Conservation (phyloP, 2,113 vertebrate species). For the Poecile atricapillus region DNA sequence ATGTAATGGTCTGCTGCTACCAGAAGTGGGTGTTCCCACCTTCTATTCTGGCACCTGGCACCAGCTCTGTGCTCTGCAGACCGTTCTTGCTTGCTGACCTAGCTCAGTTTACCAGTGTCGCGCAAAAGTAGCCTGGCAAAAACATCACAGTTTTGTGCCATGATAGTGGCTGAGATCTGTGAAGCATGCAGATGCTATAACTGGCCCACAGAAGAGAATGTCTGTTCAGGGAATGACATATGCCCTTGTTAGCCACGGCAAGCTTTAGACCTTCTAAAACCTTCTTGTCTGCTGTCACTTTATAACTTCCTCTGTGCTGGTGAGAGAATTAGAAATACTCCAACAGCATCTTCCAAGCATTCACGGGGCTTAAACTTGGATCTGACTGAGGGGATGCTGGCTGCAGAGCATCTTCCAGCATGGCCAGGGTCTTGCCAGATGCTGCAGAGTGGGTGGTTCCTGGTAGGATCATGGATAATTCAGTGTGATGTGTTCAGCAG, state of each 20-base stretch:
- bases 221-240: background rate
- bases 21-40: background rate
- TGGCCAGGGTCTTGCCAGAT: background rate
- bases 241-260: background rate
- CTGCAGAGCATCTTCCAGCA: background rate
- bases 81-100: background rate
- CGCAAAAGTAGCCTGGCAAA: background rate
- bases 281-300: background rate
- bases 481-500: background rate
- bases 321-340: background rate
- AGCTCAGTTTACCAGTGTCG: background rate
- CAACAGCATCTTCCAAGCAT: background rate
- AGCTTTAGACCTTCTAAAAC: background rate
- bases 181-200: background rate
- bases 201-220: background rate
- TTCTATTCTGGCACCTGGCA: background rate
- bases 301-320: background rate
- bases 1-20: background rate
- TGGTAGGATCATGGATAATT: background rate
- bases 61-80: background rate
- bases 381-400: background rate
- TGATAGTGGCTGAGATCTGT: background rate
- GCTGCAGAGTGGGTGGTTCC: background rate
- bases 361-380: background rate
- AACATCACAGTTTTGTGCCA: background rate